Percentiles rank a stretch among this genome's conserved stretches.
Conservation (phyloP, 2,113 vertebrate species). For the Neomonachus schauinslandi region DNA sequence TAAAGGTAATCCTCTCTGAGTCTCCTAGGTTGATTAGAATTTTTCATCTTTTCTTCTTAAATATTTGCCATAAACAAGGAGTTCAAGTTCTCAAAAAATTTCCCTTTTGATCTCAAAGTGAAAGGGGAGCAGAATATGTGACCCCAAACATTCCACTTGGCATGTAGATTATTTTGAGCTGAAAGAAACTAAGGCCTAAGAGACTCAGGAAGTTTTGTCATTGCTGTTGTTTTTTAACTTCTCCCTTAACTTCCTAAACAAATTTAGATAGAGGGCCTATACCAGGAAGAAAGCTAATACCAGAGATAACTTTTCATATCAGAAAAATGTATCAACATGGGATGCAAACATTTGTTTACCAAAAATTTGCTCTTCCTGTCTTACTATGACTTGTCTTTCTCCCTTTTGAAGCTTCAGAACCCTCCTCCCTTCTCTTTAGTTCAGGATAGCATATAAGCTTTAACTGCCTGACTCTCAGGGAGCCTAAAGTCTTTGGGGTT, state of each 20-base stretch:
- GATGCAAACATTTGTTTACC: background rate
- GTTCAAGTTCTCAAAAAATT: background rate
- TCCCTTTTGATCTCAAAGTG: background rate
- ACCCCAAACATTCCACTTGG: background rate
- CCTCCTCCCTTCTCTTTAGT: background rate
- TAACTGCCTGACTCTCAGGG: background rate
- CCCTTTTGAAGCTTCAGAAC: background rate
- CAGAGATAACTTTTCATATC: background rate
- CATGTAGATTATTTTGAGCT: background rate
- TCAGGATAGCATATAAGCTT: too few species aligned
- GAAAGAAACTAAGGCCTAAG: background rate
- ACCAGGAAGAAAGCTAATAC: background rate
- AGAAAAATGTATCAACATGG: background rate
- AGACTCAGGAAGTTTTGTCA: background rate
- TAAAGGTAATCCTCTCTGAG: background rate
- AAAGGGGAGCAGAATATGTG: background rate
- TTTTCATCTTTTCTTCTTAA: constrained; percentile 25
- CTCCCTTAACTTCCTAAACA: background rate
- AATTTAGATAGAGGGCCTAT: background rate
- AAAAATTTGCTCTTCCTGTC: background rate
- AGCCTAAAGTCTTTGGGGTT: background rate
- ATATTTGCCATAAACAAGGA: background rate
- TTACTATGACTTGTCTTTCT: background rate
- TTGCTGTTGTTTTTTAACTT: background rate
- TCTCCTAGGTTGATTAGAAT: background rate